Evolutionary conservation across 2,888 invertebrate genomes (phyloP).

Genomic region (Atrina japonica): DNA sequence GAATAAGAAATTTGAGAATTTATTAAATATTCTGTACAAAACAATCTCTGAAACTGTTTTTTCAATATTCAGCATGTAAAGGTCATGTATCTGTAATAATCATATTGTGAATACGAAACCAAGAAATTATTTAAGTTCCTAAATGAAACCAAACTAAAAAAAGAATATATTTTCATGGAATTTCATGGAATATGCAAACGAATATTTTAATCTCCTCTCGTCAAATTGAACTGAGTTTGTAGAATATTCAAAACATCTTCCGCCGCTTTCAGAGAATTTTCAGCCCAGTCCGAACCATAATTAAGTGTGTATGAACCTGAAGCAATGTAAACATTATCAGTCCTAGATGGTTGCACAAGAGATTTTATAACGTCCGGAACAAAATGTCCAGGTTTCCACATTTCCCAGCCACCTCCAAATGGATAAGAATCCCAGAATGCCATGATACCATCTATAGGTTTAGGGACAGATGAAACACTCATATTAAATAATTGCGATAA

Average conservation of each 20-base stretch:
- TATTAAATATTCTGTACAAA: no score
- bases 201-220: no score
- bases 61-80: no score
- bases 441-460: conserved; percentile 38
- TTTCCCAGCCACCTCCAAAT: conserved; percentile 38
- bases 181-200: no score
- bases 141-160: no score
- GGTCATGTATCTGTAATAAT: no score
- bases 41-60: no score
- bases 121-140: no score
- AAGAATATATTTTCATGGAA: no score
- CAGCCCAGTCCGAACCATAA: conserved; percentile 32
- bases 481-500: conserved; percentile 31
- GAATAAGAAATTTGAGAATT: no score
- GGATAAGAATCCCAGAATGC: conserved; percentile 47
- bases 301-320: conserved; percentile 14
- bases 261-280: conserved; percentile 27
- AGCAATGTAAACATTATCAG: conserved; percentile 42
- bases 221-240: no score
- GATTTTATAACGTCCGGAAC: conserved; percentile 35
- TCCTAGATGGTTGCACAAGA: conserved; percentile 34
- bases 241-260: conserved; percentile 17
- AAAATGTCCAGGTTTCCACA: conserved; percentile 46
- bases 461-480: conserved; percentile 27
- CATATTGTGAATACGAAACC: no score